A percentile compares a stretch with the other conserved stretches of the same genome.
Evolutionary conservation across 2,113 vertebrate genomes (phyloP).

Genomic region (Charadrius vociferus): DNA sequence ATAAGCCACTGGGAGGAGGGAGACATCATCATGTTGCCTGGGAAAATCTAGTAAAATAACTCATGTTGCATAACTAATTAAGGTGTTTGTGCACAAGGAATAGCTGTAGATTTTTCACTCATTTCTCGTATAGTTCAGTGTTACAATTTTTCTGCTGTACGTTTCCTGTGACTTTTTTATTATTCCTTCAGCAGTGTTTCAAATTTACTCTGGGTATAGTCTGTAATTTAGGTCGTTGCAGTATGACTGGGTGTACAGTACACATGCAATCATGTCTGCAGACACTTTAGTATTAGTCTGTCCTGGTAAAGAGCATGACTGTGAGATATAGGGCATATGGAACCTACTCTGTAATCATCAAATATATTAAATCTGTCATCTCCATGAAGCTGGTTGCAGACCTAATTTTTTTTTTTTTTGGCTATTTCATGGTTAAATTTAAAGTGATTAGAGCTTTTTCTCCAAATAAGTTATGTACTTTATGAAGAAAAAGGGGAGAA

Average conservation of each 20-base stretch:
- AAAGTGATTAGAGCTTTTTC: neutral
- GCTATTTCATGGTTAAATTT: neutral
- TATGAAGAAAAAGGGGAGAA: neutral
- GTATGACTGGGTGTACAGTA: neutral
- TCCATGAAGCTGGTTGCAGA: neutral
- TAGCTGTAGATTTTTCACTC: neutral
- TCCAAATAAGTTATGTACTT: neutral
- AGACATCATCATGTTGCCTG: neutral
- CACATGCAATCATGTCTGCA: constrained; percentile 3
- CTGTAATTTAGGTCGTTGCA: constrained; percentile 2
- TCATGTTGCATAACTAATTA: neutral
- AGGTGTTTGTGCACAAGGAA: neutral
- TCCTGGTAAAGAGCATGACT: neutral
- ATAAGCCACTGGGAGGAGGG: neutral
- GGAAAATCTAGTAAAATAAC: neutral
- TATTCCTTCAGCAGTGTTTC: neutral
- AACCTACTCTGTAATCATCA: constrained; percentile 21
- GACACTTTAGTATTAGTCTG: neutral
- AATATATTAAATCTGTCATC: neutral
- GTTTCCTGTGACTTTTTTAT: neutral
- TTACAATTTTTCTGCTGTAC: neutral
- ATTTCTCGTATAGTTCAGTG: neutral
- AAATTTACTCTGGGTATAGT: neutral
- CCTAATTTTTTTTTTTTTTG: neutral
- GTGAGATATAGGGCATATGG: neutral